Conservation (phyloP, 2,113 vertebrate genomes). For the Ceratotherium simum region DNA sequence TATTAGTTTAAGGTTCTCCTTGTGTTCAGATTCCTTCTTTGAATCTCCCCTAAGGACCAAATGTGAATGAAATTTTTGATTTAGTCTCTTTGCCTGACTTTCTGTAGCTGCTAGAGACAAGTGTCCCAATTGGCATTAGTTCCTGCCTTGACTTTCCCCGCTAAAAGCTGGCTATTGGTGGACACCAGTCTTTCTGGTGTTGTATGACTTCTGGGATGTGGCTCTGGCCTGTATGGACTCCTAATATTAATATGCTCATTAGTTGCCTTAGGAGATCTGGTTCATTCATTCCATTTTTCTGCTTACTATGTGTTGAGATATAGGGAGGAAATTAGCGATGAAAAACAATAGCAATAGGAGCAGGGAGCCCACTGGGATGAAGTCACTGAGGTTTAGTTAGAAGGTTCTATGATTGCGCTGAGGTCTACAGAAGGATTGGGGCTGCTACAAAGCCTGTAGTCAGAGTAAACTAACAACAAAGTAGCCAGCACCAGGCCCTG, state of each 20-base stretch:
- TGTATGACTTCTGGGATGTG: not conserved
- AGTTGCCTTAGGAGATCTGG: not conserved
- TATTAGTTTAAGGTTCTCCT: conserved; percentile 23
- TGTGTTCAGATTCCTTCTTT: not conserved
- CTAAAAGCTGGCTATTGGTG: not conserved
- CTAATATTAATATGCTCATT: conserved; percentile 10
- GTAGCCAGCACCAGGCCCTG: not conserved
- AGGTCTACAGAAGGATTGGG: not conserved
- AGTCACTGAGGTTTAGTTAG: conserved; percentile 13
- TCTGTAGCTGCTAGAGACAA: not conserved
- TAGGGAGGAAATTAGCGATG: not conserved
- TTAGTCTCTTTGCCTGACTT: not conserved
- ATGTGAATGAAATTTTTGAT: conserved; percentile 17
- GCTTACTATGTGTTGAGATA: conserved; percentile 21
- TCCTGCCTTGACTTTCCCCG: not conserved
- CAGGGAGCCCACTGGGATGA: not conserved
- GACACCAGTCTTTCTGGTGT: not conserved
- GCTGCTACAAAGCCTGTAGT: not conserved
- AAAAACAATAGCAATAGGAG: conserved; percentile 24
- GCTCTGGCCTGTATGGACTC: not conserved
- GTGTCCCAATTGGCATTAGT: not conserved
- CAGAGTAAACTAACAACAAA: not conserved
- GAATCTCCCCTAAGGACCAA: not conserved
- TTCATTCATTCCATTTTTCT: not conserved
- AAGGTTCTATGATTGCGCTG: not conserved